A percentile compares a stretch with the other conserved stretches of the same genome.
Evolutionary conservation across 2,888 invertebrate species (phyloP).

Genomic region (Cremastobaeus sp.): DNA sequence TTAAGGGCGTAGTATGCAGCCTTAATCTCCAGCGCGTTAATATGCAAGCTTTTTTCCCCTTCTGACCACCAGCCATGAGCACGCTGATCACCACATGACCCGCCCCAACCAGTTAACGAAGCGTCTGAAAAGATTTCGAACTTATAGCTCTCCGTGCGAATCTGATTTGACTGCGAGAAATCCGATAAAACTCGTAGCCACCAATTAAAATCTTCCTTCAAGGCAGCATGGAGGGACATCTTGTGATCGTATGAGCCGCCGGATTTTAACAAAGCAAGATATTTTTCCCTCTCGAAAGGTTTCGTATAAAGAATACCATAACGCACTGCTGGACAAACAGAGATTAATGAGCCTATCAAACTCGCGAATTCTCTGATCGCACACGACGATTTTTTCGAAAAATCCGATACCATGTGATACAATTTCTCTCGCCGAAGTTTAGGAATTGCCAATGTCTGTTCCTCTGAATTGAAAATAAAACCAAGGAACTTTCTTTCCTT

Average conservation of each 20-base stretch:
- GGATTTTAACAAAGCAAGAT: not conserved
- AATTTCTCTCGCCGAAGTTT: not conserved
- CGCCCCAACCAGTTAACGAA: too few relatives aligned
- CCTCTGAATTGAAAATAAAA: constrained; percentile 32
- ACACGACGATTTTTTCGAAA: not conserved
- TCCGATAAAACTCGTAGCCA: not conserved
- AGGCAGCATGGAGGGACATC: not conserved
- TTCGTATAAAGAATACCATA: not conserved
- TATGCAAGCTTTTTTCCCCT: too few relatives aligned
- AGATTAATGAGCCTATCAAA: not conserved
- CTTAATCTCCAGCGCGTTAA: too few relatives aligned
- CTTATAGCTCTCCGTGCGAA: too few relatives aligned
- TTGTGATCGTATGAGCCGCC: not conserved
- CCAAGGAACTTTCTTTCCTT: constrained; percentile 8
- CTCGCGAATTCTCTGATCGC: not conserved
- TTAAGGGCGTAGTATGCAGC: too few relatives aligned
- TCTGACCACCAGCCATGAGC: too few relatives aligned
- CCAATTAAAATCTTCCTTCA: constrained; percentile 4
- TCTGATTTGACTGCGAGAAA: not conserved
- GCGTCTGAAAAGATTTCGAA: too few relatives aligned
- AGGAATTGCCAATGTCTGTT: constrained; percentile 20
- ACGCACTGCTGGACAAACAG: not conserved
- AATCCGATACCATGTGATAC: not conserved
- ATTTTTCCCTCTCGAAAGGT: not conserved
- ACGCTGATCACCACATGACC: too few relatives aligned